Base-by-base conservation (phyloP, 2,888 invertebrate species). In the Aspidapion aeneum region DNA sequence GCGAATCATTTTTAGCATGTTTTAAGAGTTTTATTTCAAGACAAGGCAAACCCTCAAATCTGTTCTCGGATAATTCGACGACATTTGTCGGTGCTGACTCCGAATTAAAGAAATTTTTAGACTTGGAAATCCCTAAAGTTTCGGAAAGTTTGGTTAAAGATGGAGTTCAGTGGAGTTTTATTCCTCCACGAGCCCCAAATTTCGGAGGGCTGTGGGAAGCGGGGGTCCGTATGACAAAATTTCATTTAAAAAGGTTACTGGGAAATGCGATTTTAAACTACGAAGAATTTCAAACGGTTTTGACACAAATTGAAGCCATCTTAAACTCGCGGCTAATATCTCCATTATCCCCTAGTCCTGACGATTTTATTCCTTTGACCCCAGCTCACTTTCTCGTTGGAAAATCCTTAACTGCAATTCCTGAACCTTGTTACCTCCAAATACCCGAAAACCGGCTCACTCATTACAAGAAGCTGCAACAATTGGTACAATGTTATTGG, bases 61-160 rank as follows among this genome's bases (percentile, higher is more conserved):
- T 78, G 0, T 72, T 65, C 56, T 74, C 73, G 1, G 78, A 78
- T 59, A 74, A 75, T 50, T 75, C 73, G 1, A 72, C 73, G 0
- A 76, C 74, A 58, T 78, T 76, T 60, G 68, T 74, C 1, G 75
- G 74, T 2, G 74, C 76, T 1, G 66, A 66, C 20, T 50, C 64
- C n/a, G 60, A 63, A 57, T 1, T 63, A n/a, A 19, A 51, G 54
- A 21, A 52, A 16, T 21, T 62, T 58, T 21, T 62, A 12, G 50
- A 62, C 51, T n/a, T 7, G 49, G 17, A 59, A 52, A 9, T 52
- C 54, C 7, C 55, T 21, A 7, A 18, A 1, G 52, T 60, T 1
- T 7, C 18, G 22, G 1, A 12, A 2, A 19, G 16, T 22, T 5
- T 56, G 5, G 22, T 7, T 60, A 60, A 2, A 21, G 60, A 64